Evolutionary conservation across 2,113 vertebrate species (phyloP).

Genomic region (Menura novaehollandiae): DNA sequence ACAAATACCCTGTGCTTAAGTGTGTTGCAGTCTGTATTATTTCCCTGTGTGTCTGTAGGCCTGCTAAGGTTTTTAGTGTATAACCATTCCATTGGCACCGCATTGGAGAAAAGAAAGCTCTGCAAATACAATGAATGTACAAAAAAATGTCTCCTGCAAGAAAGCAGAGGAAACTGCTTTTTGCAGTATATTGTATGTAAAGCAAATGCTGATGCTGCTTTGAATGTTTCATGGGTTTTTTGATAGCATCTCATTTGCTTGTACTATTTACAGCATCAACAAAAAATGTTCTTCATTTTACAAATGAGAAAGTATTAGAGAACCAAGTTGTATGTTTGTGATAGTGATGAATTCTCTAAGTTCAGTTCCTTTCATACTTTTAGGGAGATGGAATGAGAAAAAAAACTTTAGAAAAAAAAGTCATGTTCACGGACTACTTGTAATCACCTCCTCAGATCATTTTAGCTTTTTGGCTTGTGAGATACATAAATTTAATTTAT

Average conservation of each 20-base stretch:
- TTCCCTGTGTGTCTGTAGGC: background rate
- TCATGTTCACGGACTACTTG: background rate
- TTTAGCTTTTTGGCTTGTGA: background rate
- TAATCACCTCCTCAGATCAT: background rate
- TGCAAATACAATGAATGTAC: background rate
- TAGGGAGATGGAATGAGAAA: background rate
- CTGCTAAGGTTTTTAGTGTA: background rate
- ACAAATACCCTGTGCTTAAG: background rate
- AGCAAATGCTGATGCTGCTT: background rate
- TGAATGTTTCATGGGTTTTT: background rate
- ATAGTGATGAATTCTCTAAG: background rate
- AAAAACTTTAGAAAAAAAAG: background rate
- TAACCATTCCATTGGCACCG: background rate
- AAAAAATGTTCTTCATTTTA: background rate
- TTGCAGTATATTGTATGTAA: background rate
- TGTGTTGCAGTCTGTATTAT: background rate
- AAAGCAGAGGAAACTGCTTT: background rate
- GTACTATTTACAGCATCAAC: background rate
- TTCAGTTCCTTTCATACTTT: background rate
- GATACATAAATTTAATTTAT: background rate
- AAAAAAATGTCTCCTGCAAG: background rate
- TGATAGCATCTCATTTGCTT: background rate
- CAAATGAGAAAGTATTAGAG: background rate
- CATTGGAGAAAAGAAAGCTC: background rate
- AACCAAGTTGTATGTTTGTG: background rate